phyloP scores from a whole-genome alignment of 30 jellyfish, hydroid and myxozoan genomes.

The Hydra vulgaris region DNA sequence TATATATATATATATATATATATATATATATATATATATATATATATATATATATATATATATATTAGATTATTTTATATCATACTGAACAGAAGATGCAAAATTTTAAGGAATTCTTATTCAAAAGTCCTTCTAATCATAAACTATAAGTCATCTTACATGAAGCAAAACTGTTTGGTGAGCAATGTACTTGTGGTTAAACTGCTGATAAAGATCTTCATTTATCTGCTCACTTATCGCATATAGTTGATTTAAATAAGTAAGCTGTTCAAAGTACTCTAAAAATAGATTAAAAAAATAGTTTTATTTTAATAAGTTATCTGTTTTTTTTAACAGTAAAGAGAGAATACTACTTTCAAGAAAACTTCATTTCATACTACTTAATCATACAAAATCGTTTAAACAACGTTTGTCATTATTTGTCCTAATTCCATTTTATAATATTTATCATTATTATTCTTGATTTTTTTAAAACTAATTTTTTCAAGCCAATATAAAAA shows the following conservation, averaged over 20 bases:
- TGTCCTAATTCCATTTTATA: too few relatives aligned
- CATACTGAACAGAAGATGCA: not conserved
- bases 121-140: not conserved
- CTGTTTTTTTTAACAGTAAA: not conserved
- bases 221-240: constrained; percentile 25
- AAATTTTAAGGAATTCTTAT: not conserved
- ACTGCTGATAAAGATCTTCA: constrained; percentile 7
- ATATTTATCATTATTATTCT: too few relatives aligned
- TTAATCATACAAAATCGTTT: too few relatives aligned
- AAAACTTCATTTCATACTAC: too few relatives aligned
- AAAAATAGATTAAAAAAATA: not conserved
- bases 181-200: constrained; percentile 19
- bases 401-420: too few relatives aligned
- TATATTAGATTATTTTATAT: too few relatives aligned
- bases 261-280: constrained; percentile 12
- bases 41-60: too few relatives aligned
- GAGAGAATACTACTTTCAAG: not conserved
- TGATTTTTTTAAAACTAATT: too few relatives aligned
- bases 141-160: not conserved
- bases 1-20: too few relatives aligned
- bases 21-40: too few relatives aligned
- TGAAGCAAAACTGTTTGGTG: constrained; percentile 20
- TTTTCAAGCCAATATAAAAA: not conserved
- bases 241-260: constrained; percentile 14
- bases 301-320: too few relatives aligned